Evolutionary conservation across 2,113 vertebrate genomes (phyloP).

Genomic region (Shinisaurus crocodilurus): DNA sequence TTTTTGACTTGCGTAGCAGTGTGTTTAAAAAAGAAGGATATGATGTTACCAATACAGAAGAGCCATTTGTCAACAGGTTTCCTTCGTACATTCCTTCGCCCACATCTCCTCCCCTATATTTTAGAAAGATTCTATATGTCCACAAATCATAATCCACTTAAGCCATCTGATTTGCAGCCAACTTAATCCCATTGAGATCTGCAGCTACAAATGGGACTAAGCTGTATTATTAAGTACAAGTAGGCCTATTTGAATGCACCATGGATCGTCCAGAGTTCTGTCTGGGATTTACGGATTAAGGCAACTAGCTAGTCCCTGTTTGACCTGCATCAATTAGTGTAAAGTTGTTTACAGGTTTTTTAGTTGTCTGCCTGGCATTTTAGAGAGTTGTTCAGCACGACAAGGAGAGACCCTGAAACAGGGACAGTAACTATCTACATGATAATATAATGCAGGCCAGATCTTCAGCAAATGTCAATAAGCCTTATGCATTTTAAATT

Average conservation of each 20-base stretch:
- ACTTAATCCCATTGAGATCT: constrained; percentile 3
- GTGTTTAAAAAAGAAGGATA: not conserved
- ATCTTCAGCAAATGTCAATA: not conserved
- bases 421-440: not conserved
- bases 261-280: not conserved
- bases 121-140: not conserved
- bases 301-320: not conserved
- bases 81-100: not conserved
- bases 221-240: not conserved
- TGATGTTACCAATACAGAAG: not conserved
- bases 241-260: not conserved
- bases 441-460: not conserved
- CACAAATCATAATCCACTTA: constrained; percentile 1
- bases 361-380: not conserved
- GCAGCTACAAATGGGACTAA: constrained; percentile 2
- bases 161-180: not conserved
- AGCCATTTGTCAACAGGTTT: not conserved
- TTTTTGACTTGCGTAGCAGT: not conserved
- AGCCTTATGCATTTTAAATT: not conserved
- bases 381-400: not conserved
- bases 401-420: not conserved
- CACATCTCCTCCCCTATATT: not conserved
- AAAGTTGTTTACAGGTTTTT: not conserved
- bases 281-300: constrained; percentile 15
- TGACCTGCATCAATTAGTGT: not conserved